A percentile compares a stretch with the other conserved stretches of the same genome.
Conservation (phyloP, 2,888 invertebrate genomes). For the Lysandra bellargus region DNA sequence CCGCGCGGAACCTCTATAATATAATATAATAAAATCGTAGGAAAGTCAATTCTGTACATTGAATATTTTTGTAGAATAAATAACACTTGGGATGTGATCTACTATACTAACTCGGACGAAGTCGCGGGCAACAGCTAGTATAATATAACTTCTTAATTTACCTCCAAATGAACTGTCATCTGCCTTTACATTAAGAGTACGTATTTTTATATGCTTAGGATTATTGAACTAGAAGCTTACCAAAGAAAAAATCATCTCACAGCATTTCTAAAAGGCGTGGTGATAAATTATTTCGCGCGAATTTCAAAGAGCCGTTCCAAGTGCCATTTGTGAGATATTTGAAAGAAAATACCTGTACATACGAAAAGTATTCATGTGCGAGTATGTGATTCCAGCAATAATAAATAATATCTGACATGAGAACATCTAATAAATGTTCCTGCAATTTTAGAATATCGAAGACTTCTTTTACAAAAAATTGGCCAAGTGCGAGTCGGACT, state of each 20-base stretch:
- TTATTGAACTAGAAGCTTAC: not conserved
- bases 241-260: not conserved
- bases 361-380: not conserved
- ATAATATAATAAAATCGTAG: too few species aligned
- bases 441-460: not conserved
- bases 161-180: too few species aligned
- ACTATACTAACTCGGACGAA: too few species aligned
- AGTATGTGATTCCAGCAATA: not conserved
- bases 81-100: too few species aligned
- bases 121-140: too few species aligned
- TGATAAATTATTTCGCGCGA: slow-evolving; percentile 57
- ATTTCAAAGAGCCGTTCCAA: slow-evolving; percentile 54
- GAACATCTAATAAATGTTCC: not conserved
- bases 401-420: slow-evolving; percentile 2
- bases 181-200: too few species aligned
- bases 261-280: slow-evolving; percentile 34
- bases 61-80: too few species aligned
- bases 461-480: too few species aligned
- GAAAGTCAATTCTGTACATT: too few species aligned
- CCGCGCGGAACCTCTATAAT: too few species aligned
- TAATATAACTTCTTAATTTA: not conserved
- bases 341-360: not conserved
- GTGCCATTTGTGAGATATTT: slow-evolving; percentile 33
- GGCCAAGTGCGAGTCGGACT: too few species aligned
- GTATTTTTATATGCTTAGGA: not conserved